Percentiles rank a stretch among this genome's conserved stretches.
phyloP scores from a whole-genome alignment of 2,888 invertebrate species.

The Aromia moschata region DNA sequence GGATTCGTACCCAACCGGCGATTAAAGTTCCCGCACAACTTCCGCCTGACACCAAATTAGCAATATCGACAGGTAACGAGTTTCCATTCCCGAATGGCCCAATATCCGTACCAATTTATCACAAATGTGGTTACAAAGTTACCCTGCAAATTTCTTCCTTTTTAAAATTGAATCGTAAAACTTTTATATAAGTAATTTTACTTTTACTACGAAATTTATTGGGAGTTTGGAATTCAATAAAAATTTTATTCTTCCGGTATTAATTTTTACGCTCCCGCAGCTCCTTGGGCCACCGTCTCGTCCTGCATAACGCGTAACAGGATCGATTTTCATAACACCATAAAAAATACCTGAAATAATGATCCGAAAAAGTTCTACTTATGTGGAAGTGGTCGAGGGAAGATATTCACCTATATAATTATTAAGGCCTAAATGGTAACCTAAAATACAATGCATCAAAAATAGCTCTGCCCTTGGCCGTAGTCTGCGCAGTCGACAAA shows the following conservation, averaged over 20 bases:
- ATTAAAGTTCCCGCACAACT: conserved; percentile 44
- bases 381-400: too few species aligned
- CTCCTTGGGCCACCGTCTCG: neutral
- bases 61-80: conserved; percentile 48
- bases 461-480: too few species aligned
- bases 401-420: neutral
- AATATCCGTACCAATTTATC: conserved; percentile 48
- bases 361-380: neutral
- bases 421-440: neutral
- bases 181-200: conserved; percentile 24
- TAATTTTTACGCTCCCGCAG: conserved; percentile 8
- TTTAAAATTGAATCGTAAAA: conserved; percentile 30
- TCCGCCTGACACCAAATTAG: conserved; percentile 45
- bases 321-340: neutral
- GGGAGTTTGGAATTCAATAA: conserved; percentile 15
- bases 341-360: neutral
- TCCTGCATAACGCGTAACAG: neutral
- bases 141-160: conserved; percentile 24
- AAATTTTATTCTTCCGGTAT: conserved; percentile 11
- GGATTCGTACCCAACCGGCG: conserved; percentile 36
- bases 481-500: too few species aligned
- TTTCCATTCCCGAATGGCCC: conserved; percentile 45
- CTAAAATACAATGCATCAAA: neutral
- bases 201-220: conserved; percentile 24
- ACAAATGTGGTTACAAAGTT: conserved; percentile 32